phyloP scores from a whole-genome alignment of 2,888 invertebrate genomes.

The Drosophila sordidula region DNA sequence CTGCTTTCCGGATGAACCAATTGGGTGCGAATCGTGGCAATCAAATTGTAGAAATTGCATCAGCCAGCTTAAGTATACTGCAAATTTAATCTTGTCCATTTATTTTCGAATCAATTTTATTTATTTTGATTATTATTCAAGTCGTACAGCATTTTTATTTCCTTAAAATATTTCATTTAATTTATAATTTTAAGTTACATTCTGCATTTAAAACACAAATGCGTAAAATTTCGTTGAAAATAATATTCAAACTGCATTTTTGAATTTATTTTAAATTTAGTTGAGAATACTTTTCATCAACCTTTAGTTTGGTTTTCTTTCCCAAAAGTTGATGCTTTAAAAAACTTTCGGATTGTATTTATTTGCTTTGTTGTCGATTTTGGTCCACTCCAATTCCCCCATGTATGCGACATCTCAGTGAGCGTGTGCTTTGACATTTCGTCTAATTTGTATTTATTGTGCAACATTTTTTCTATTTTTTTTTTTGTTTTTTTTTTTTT shows the following conservation, averaged over 20 bases:
- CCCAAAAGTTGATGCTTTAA: not conserved
- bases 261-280: not conserved
- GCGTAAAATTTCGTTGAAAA: not conserved
- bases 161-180: too few species aligned
- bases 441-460: constrained; percentile 80
- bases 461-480: constrained; percentile 39
- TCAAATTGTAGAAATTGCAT: not conserved
- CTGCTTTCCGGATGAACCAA: constrained; percentile 21
- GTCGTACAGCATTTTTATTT: not conserved
- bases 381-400: constrained; percentile 41
- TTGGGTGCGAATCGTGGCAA: constrained; percentile 3
- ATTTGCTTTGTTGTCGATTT: constrained; percentile 8
- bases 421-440: constrained; percentile 46
- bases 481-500: constrained; percentile 7
- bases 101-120: not conserved
- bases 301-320: not conserved
- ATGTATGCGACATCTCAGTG: constrained; percentile 1
- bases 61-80: too few species aligned
- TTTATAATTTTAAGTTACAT: too few species aligned
- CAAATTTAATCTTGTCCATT: not conserved
- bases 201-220: too few species aligned
- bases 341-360: not conserved
- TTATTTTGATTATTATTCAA: too few species aligned
- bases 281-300: not conserved
- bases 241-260: too few species aligned